Percentiles rank a stretch among this genome's conserved stretches.
These are phyloP conservation scores for Reticulitermes speratus DNA, from an alignment of 1,140 invertebrate genomes.

Conservation along the genomic window DNA sequence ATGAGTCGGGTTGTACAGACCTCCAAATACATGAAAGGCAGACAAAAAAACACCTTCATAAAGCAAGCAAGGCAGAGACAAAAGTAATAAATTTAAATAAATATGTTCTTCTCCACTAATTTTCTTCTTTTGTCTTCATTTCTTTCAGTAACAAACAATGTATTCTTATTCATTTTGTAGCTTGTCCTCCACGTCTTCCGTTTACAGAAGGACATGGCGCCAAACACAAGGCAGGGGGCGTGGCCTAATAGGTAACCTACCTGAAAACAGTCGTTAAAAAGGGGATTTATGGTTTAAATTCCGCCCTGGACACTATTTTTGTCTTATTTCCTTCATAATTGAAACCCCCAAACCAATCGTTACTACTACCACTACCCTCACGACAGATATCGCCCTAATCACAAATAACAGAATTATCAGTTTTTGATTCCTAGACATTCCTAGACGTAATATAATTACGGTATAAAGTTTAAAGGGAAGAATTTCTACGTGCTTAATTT, in stretches of 20 bases:
- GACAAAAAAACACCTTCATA: neutral
- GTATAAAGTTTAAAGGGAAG: too few relatives aligned
- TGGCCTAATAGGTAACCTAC: neutral
- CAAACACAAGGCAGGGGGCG: neutral
- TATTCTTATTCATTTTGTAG: neutral
- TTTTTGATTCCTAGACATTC: too few relatives aligned
- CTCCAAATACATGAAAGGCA: neutral
- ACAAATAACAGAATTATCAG: too few relatives aligned
- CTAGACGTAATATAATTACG: too few relatives aligned
- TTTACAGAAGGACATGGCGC: neutral
- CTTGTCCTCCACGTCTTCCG: neutral
- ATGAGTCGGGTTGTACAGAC: neutral
- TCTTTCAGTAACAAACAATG: neutral
- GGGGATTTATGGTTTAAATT: neutral
- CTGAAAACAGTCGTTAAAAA: neutral
- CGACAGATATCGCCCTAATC: too few relatives aligned
- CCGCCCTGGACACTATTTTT: too few relatives aligned
- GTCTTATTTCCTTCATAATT: too few relatives aligned
- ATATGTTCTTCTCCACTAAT: neutral
- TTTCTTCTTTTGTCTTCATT: neutral
- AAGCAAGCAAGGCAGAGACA: neutral
- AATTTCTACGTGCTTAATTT: neutral
- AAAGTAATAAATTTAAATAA: neutral
- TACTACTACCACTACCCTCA: too few relatives aligned
- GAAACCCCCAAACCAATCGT: too few relatives aligned